Percentiles rank a stretch among this genome's conserved stretches.
These are phyloP conservation scores for Cavia aperea DNA, from an alignment of 2,113 vertebrate species.

Conservation along the genomic window DNA sequence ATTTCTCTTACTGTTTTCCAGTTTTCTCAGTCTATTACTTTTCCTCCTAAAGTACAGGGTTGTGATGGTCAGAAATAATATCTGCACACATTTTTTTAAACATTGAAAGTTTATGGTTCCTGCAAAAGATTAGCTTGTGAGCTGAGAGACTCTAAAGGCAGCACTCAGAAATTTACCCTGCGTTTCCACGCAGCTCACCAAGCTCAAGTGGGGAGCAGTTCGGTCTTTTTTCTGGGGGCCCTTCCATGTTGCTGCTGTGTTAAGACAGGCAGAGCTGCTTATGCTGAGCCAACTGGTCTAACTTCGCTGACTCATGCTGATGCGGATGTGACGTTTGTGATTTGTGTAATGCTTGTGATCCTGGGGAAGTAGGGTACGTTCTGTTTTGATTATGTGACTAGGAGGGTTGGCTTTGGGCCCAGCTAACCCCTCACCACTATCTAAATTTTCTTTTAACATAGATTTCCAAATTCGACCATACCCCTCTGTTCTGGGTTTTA, in stretches of 20 bases:
- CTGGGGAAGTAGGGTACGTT: not conserved
- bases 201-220: not conserved
- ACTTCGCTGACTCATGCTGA: not conserved
- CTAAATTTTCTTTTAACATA: not conserved
- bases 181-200: not conserved
- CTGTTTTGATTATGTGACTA: not conserved
- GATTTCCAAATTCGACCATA: not conserved
- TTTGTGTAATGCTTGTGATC: not conserved
- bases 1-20: not conserved
- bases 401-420: not conserved
- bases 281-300: not conserved
- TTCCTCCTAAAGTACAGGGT: fast-evolving
- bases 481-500: not conserved
- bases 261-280: not conserved
- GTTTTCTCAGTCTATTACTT: not conserved
- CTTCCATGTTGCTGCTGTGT: not conserved
- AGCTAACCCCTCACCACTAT: not conserved
- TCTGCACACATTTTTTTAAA: not conserved
- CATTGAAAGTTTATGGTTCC: not conserved
- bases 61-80: not conserved
- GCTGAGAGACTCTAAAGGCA: not conserved
- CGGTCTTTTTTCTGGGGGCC: not conserved
- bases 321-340: not conserved
- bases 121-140: not conserved
- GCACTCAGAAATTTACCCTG: not conserved